Percentiles rank a stretch among this genome's conserved stretches.
These are phyloP conservation scores for Adrianichthys oophorus DNA, from an alignment of 2,797 vertebrate genomes.

Conservation along the genomic window DNA sequence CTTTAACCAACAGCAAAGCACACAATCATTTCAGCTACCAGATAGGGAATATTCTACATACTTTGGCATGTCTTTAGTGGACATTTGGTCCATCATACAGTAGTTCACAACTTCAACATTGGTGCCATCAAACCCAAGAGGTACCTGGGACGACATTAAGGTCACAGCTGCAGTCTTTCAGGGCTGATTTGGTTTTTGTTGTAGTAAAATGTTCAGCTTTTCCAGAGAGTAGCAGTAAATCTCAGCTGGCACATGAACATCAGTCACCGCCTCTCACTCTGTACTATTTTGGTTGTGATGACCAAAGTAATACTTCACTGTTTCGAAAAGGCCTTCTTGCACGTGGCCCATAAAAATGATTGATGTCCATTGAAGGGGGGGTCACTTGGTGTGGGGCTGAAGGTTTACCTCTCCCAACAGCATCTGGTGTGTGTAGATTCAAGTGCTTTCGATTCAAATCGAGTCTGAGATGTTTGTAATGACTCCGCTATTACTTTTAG, in stretches of 20 bases:
- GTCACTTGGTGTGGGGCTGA: slow-evolving; percentile 42
- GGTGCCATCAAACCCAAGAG: not conserved
- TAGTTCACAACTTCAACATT: too few relatives aligned
- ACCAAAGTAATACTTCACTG: slow-evolving; percentile 77
- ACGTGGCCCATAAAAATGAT: slow-evolving; percentile 80
- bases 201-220: slow-evolving; percentile 9
- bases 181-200: slow-evolving; percentile 14
- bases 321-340: slow-evolving; percentile 71
- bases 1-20: too few relatives aligned
- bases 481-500: not conserved
- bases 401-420: slow-evolving; percentile 45
- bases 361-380: slow-evolving; percentile 56
- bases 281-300: slow-evolving; percentile 67
- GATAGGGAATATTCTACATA: too few relatives aligned
- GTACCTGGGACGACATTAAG: not conserved
- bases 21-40: too few relatives aligned
- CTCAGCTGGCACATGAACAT: slow-evolving; percentile 39
- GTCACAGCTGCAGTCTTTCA: not conserved
- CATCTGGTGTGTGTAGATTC: slow-evolving; percentile 35
- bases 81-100: too few relatives aligned
- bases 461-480: slow-evolving; percentile 27
- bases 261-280: slow-evolving; percentile 50
- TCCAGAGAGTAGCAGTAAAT: slow-evolving; percentile 20
- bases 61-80: too few relatives aligned
- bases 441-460: slow-evolving; percentile 60